Percentiles rank a stretch among this genome's conserved stretches.
These are phyloP conservation scores for Anthonomus grandis DNA, from an alignment of 1,140 invertebrate species.

Conservation along the genomic window DNA sequence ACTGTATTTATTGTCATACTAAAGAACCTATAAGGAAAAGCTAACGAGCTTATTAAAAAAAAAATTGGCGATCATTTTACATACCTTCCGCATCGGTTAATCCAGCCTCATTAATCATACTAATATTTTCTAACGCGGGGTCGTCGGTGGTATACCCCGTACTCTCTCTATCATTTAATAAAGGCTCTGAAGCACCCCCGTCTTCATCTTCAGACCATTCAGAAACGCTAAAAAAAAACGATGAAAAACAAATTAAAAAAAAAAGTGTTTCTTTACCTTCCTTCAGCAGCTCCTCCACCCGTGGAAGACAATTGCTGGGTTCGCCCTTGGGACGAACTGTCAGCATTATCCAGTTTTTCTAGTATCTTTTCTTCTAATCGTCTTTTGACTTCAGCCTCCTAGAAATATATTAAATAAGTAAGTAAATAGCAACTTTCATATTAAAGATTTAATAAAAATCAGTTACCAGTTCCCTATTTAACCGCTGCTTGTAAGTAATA, in stretches of 20 bases:
- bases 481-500: slow-evolving; percentile 33
- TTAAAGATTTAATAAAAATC: slow-evolving; percentile 1
- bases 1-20: too few relatives aligned
- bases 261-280: slow-evolving; percentile 15
- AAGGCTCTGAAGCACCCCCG: slow-evolving; percentile 58
- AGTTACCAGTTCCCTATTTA: slow-evolving; percentile 43
- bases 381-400: slow-evolving; percentile 56
- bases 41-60: not conserved
- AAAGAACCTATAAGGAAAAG: too few relatives aligned
- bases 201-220: slow-evolving; percentile 73
- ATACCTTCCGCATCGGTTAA: slow-evolving; percentile 76
- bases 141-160: slow-evolving; percentile 81
- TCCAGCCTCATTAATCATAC: slow-evolving; percentile 79
- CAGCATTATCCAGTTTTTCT: slow-evolving; percentile 42
- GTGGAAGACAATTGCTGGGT: slow-evolving; percentile 15
- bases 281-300: slow-evolving; percentile 21
- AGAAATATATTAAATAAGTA: too few relatives aligned
- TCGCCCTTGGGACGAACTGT: slow-evolving; percentile 43
- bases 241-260: slow-evolving; percentile 3
- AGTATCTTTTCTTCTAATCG: slow-evolving; percentile 51
- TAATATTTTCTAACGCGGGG: slow-evolving; percentile 76
- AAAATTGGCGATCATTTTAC: too few relatives aligned
- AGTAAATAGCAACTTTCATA: too few relatives aligned
- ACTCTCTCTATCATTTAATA: slow-evolving; percentile 59
- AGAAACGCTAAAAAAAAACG: slow-evolving; percentile 57